These are phyloP conservation scores for Brachyhypopomus gauderio DNA, from an alignment of 2,113 vertebrate species.

Conservation along the genomic window DNA sequence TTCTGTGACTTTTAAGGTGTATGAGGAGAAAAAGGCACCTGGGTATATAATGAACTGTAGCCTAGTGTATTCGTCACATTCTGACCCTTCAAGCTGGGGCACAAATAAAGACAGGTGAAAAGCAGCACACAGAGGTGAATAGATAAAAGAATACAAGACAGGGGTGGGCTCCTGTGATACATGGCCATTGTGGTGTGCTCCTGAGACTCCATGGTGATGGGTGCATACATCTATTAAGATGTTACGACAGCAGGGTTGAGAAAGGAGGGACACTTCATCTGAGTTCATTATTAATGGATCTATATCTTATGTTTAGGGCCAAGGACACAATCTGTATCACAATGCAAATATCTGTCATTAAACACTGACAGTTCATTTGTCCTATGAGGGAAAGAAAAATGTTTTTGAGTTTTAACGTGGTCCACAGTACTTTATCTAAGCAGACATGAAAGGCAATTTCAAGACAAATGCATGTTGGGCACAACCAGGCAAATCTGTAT, in stretches of 20 bases:
- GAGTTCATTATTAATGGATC: constrained; percentile 81
- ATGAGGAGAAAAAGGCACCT: constrained; percentile 40
- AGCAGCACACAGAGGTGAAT: constrained; percentile 52
- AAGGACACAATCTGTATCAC: constrained; percentile 82
- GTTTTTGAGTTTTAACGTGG: constrained; percentile 61
- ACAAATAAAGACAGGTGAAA: constrained; percentile 40
- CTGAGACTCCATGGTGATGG: constrained; percentile 69
- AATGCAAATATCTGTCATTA: constrained; percentile 84
- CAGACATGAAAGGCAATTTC: constrained; percentile 52
- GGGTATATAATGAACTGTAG: neutral
- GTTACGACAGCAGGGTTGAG: constrained; percentile 64
- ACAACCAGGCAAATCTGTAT: constrained; percentile 22
- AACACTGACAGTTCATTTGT: constrained; percentile 82
- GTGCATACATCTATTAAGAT: constrained; percentile 71
- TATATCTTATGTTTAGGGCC: constrained; percentile 80
- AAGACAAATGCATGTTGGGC: constrained; percentile 52
- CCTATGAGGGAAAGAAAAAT: constrained; percentile 79
- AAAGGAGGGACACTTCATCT: constrained; percentile 68
- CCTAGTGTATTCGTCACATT: neutral
- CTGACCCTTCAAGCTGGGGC: constrained; percentile 24
- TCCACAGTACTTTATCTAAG: constrained; percentile 49
- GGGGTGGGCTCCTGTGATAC: constrained; percentile 71
- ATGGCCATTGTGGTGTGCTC: constrained; percentile 67
- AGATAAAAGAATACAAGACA: constrained; percentile 59
- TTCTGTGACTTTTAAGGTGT: constrained; percentile 61